Evolutionary conservation across 2,797 vertebrate genomes (phyloP).

Genomic region (Lagorchestes hirsutus): DNA sequence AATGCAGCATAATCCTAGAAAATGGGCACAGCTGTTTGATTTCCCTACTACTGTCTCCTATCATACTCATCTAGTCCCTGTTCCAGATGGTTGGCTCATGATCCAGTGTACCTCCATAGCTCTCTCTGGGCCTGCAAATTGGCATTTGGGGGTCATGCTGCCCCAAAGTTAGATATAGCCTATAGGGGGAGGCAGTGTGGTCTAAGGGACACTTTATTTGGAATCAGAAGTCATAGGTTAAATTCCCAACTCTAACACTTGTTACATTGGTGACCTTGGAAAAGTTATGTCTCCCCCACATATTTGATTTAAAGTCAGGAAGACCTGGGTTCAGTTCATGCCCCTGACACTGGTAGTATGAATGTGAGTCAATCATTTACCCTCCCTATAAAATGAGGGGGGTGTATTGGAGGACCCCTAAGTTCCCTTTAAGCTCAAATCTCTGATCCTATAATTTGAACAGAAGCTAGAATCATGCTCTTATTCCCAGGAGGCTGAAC

Average conservation of each 20-base stretch:
- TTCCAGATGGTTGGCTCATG: not conserved
- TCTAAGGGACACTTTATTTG: not conserved
- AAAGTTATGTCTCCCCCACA: not conserved
- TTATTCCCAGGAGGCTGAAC: not conserved
- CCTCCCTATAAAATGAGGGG: not conserved
- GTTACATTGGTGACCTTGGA: not conserved
- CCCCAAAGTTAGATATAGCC: not conserved
- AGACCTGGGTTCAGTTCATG: not conserved
- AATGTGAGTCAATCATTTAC: not conserved
- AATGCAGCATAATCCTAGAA: not conserved
- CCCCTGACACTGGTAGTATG: not conserved
- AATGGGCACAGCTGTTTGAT: not conserved
- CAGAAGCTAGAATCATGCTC: not conserved
- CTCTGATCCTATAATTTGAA: not conserved
- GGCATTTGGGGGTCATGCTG: not conserved
- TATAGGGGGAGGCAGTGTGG: not conserved
- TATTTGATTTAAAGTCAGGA: not conserved
- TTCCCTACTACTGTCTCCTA: not conserved
- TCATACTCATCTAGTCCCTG: not conserved
- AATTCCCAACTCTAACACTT: not conserved
- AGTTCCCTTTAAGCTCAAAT: not conserved
- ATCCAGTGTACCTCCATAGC: fast-evolving
- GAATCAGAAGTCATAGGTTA: not conserved
- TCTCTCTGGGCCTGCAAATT: not conserved
- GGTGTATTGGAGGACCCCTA: not conserved